These are phyloP conservation scores for Dasysyrphus tricinctus DNA, from an alignment of 2,888 invertebrate species.

Conservation along the genomic window DNA sequence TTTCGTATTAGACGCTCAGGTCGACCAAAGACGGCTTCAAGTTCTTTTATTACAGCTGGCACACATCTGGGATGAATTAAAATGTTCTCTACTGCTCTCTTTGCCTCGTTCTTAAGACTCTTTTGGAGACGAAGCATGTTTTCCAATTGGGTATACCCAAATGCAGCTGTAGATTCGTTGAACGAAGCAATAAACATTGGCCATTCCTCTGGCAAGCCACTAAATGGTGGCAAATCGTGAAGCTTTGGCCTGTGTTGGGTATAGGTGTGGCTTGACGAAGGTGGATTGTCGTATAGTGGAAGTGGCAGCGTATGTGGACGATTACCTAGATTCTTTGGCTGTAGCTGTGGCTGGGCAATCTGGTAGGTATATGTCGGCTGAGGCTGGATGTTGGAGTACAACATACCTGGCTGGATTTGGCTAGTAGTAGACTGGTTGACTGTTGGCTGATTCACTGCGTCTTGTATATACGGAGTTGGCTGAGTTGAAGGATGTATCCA, in stretches of 20 bases:
- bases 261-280: background rate
- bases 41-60: constrained; percentile 41
- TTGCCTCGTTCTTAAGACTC: constrained; percentile 43
- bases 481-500: no score
- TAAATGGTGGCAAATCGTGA: constrained; percentile 59
- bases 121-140: constrained; percentile 56
- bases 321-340: background rate
- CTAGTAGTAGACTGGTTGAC: background rate
- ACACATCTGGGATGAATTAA: constrained; percentile 64
- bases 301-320: background rate
- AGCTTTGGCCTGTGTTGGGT: constrained; percentile 12
- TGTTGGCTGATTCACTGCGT: background rate
- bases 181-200: constrained; percentile 63
- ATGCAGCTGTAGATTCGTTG: constrained; percentile 44
- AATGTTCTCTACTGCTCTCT: constrained; percentile 51
- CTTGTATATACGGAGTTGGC: background rate
- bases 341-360: background rate
- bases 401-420: background rate
- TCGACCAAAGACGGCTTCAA: constrained; percentile 56
- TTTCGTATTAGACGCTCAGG: constrained; percentile 62
- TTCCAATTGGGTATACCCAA: constrained; percentile 50
- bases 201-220: constrained; percentile 68
- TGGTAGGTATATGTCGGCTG: background rate
- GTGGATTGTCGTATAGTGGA: background rate
- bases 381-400: background rate